phyloP scores from a whole-genome alignment of 2,888 invertebrate genomes.

The Himalopsyche japonica region DNA sequence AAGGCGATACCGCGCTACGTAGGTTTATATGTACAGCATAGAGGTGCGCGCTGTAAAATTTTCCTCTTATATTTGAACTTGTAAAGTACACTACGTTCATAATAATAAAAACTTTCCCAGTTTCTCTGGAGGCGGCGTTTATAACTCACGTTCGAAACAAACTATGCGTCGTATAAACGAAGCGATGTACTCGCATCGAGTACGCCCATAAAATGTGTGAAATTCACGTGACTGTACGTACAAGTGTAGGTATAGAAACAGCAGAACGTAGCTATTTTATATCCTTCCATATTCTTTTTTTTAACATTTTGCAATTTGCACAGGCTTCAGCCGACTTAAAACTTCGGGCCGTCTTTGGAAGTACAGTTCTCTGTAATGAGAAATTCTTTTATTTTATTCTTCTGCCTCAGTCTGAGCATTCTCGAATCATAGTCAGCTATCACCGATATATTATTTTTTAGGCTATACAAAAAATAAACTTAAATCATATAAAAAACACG shows the following conservation, averaged over 20 bases:
- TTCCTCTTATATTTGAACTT: slow-evolving; percentile 28
- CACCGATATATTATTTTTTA: too few relatives aligned
- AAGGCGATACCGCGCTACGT: background rate
- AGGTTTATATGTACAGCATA: background rate
- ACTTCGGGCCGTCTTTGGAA: background rate
- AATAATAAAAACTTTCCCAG: slow-evolving; percentile 36
- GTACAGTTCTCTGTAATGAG: background rate
- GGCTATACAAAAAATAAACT: too few relatives aligned
- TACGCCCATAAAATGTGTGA: slow-evolving; percentile 28
- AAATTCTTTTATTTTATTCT: background rate
- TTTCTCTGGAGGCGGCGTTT: slow-evolving; percentile 24
- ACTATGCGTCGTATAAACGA: slow-evolving; percentile 37
- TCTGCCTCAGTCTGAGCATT: background rate
- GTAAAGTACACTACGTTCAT: slow-evolving; percentile 23
- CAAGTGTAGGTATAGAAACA: slow-evolving; percentile 13
- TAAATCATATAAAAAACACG: too few relatives aligned
- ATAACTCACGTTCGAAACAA: slow-evolving; percentile 38
- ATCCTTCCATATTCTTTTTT: background rate
- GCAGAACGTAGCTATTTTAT: slow-evolving; percentile 8
- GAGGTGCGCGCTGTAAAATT: slow-evolving; percentile 21
- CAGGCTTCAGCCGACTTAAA: background rate
- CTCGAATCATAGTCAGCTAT: too few relatives aligned
- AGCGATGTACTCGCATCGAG: slow-evolving; percentile 20
- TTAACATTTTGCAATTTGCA: slow-evolving; percentile 8
- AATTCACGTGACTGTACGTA: slow-evolving; percentile 16